Percentiles rank a stretch among this genome's conserved stretches.
Evolutionary conservation across 2,797 vertebrate genomes (phyloP).

Genomic region (Taeniopygia guttata): DNA sequence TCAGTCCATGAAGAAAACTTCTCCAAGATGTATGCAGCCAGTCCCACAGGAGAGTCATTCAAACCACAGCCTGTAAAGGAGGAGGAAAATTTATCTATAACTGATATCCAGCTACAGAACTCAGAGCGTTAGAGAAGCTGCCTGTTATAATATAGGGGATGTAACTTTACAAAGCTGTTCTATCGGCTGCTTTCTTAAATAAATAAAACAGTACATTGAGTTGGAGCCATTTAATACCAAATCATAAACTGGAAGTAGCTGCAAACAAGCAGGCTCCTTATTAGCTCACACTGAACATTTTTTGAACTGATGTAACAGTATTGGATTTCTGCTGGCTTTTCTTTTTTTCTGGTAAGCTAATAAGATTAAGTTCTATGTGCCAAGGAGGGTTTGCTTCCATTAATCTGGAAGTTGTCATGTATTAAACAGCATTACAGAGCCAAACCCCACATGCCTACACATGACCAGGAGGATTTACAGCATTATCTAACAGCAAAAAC

Average conservation of each 20-base stretch:
- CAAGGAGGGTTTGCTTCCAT: slow-evolving; percentile 36
- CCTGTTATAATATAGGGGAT: not conserved
- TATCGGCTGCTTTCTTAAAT: not conserved
- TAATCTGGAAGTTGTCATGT: slow-evolving; percentile 28
- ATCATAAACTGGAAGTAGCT: not conserved
- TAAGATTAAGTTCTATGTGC: slow-evolving; percentile 31
- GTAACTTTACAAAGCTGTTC: not conserved
- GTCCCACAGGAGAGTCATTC: slow-evolving; percentile 77
- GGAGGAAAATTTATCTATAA: not conserved
- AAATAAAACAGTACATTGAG: not conserved
- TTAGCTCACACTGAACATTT: not conserved
- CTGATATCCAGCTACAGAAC: not conserved
- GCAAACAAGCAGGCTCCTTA: not conserved
- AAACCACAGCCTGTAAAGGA: slow-evolving; percentile 71
- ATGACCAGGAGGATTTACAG: not conserved
- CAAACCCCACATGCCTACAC: slow-evolving; percentile 5
- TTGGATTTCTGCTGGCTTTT: slow-evolving; percentile 23
- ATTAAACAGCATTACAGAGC: slow-evolving; percentile 31
- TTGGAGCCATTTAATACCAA: not conserved
- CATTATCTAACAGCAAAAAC: slow-evolving; percentile 16
- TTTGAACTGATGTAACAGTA: not conserved
- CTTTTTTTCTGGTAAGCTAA: not conserved
- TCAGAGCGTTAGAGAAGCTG: not conserved
- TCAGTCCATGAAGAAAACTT: slow-evolving; percentile 80
- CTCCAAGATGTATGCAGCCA: slow-evolving; percentile 79